Conservation (phyloP, 2,888 invertebrate genomes). For the Mimumesa dahlbomi region DNA sequence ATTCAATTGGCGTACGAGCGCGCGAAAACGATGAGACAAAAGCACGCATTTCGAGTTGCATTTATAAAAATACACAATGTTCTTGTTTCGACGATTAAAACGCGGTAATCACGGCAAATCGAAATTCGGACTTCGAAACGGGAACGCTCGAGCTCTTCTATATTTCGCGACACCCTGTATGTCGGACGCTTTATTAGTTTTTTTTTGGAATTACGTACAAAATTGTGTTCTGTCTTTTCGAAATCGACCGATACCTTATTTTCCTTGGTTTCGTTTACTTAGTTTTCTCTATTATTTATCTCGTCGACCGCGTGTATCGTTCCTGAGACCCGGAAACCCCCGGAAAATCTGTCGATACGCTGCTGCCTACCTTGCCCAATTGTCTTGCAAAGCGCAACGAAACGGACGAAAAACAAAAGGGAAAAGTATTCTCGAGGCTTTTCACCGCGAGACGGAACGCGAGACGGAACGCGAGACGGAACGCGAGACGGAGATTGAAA, state of each 20-base stretch:
- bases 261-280: too few relatives aligned
- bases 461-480: too few relatives aligned
- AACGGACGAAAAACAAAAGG: too few relatives aligned
- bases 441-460: too few relatives aligned
- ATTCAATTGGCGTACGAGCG: constrained; percentile 48
- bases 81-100: constrained; percentile 38
- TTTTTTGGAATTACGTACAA: constrained; percentile 32
- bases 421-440: too few relatives aligned
- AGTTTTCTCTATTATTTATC: too few relatives aligned
- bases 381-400: too few relatives aligned
- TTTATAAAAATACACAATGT: constrained; percentile 55
- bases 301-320: background rate
- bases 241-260: constrained; percentile 1
- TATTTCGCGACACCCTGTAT: constrained; percentile 40
- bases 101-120: constrained; percentile 31
- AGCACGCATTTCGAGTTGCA: constrained; percentile 45
- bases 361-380: too few relatives aligned
- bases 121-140: constrained; percentile 34
- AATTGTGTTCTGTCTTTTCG: constrained; percentile 14
- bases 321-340: too few relatives aligned
- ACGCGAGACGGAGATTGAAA: too few relatives aligned
- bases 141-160: constrained; percentile 27
- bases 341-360: too few relatives aligned
- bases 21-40: constrained; percentile 49
- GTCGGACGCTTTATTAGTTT: constrained; percentile 47